Conservation (phyloP, 2,888 invertebrate genomes). For the Spisula subtruncata region DNA sequence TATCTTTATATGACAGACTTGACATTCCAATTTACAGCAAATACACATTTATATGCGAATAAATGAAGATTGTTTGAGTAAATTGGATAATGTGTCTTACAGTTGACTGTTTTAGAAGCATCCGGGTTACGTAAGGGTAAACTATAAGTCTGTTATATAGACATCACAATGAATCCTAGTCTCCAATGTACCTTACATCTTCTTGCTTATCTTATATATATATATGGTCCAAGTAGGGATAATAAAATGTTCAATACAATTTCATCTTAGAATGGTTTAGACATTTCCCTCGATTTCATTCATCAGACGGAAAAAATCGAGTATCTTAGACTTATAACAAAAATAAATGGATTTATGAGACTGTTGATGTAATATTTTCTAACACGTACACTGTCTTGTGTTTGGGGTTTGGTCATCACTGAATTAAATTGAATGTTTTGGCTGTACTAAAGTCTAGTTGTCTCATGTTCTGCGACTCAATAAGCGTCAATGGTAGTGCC, state of each 20-base stretch:
- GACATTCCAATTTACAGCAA: conserved; percentile 21
- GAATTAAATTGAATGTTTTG: too few relatives aligned
- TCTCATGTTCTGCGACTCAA: too few relatives aligned
- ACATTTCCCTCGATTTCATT: background rate
- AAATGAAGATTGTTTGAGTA: conserved; percentile 22
- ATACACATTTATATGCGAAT: conserved; percentile 10
- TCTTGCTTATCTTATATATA: background rate
- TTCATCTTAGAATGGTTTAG: background rate
- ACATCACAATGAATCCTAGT: background rate
- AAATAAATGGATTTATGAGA: background rate
- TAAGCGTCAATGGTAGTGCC: too few relatives aligned
- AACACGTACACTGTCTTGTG: too few relatives aligned
- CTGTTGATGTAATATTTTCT: too few relatives aligned
- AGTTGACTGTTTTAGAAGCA: conserved; percentile 14
- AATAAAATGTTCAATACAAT: background rate
- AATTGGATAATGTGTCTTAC: background rate
- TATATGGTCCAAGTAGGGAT: background rate
- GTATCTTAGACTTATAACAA: background rate
- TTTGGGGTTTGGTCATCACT: too few relatives aligned
- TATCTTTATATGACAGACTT: background rate
- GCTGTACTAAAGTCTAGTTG: too few relatives aligned
- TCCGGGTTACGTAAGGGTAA: background rate
- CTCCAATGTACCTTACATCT: background rate
- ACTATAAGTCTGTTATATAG: conserved; percentile 15
- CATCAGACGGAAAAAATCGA: background rate